A percentile compares a stretch with the other conserved stretches of the same genome.
Evolutionary conservation across 2,113 vertebrate species (phyloP).

Genomic region (Ciconia boyciana): DNA sequence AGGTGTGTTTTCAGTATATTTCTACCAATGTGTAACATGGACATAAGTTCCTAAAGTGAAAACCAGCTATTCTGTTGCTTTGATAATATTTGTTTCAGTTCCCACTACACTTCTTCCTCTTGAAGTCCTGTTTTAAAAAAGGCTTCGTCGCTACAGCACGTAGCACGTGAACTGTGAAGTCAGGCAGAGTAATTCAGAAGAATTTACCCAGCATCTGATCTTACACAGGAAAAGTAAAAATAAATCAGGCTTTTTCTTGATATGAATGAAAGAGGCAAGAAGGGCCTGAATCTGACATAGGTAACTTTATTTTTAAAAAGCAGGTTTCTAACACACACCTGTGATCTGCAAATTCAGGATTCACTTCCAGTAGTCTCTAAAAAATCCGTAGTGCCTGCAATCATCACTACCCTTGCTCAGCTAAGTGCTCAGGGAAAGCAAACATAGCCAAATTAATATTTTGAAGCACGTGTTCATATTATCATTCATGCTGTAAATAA

Average conservation of each 20-base stretch:
- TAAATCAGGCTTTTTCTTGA: background rate
- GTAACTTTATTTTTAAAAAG: background rate
- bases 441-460: background rate
- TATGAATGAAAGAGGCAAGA: background rate
- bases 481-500: background rate
- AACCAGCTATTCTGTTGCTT: background rate
- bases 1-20: background rate
- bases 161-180: background rate
- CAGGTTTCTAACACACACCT: background rate
- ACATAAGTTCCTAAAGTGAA: background rate
- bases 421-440: background rate
- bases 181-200: background rate
- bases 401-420: background rate
- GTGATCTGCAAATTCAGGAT: background rate
- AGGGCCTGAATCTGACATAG: background rate
- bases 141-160: accelerated
- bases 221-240: background rate
- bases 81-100: background rate
- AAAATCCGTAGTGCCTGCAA: background rate
- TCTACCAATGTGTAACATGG: background rate
- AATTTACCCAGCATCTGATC: background rate
- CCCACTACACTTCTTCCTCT: background rate
- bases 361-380: background rate
- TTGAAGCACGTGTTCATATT: background rate
- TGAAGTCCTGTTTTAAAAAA: background rate